phyloP scores from a whole-genome alignment of 1,140 invertebrate species.

The Armadillidium nasatum region DNA sequence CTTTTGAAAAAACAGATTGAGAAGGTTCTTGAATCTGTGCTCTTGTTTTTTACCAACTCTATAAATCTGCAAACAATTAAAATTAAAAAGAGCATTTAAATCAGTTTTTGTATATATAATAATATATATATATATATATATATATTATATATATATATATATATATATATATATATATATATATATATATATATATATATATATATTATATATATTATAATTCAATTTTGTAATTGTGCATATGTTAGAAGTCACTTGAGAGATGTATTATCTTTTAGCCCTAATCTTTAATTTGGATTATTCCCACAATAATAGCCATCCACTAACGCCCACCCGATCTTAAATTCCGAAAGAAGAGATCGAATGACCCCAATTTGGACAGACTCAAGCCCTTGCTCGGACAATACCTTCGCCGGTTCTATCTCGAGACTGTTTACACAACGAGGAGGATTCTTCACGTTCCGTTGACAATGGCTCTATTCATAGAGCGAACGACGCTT shows the following conservation, averaged over 20 bases:
- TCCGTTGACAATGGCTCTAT: background rate
- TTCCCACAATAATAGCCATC: background rate
- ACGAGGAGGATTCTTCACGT: background rate
- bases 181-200: slow-evolving; percentile 11
- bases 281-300: background rate
- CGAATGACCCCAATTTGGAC: background rate
- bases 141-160: background rate
- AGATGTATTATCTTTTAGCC: background rate
- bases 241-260: background rate
- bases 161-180: slow-evolving; percentile 11
- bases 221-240: background rate
- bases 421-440: background rate
- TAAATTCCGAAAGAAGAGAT: background rate
- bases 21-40: no score
- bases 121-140: no score
- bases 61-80: no score
- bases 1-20: no score
- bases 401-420: background rate
- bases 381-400: background rate
- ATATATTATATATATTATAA: background rate
- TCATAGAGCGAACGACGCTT: background rate
- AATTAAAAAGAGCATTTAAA: no score
- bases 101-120: no score
- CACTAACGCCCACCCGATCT: background rate
- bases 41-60: no score